Conservation (phyloP, 2,113 vertebrate genomes). For the Oreocharis arfaki region DNA sequence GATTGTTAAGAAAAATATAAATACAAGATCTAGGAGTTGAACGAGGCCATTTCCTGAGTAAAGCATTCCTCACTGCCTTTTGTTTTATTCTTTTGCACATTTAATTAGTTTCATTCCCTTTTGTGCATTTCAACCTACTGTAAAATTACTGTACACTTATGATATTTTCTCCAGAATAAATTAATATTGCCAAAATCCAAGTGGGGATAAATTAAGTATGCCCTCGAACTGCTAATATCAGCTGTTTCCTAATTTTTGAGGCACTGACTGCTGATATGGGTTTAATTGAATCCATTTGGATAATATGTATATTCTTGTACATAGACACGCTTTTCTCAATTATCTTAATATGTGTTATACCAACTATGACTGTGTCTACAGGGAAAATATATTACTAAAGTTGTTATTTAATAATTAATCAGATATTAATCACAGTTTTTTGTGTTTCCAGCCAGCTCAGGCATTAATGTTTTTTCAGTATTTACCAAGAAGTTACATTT, state of each 20-base stretch:
- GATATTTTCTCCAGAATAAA: neutral
- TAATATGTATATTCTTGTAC: neutral
- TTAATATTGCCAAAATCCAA: neutral
- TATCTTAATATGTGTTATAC: neutral
- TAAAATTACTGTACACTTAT: neutral
- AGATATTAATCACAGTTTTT: neutral
- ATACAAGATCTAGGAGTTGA: neutral
- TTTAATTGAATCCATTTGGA: neutral
- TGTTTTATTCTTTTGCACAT: neutral
- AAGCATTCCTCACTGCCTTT: neutral
- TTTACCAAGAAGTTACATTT: neutral
- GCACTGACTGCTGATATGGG: neutral
- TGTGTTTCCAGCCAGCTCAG: neutral
- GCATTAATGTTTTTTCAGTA: neutral
- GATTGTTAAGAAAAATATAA: neutral
- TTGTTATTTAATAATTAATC: constrained; percentile 20
- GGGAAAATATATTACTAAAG: neutral
- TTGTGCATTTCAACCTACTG: neutral
- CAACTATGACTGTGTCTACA: neutral
- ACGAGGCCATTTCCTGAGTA: neutral
- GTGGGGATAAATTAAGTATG: neutral
- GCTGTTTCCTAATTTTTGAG: neutral
- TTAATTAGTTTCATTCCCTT: neutral
- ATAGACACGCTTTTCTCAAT: neutral
- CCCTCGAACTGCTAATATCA: neutral